Evolutionary conservation across 2,888 invertebrate species (phyloP).

Genomic region (Tanytarsus gracilentus): DNA sequence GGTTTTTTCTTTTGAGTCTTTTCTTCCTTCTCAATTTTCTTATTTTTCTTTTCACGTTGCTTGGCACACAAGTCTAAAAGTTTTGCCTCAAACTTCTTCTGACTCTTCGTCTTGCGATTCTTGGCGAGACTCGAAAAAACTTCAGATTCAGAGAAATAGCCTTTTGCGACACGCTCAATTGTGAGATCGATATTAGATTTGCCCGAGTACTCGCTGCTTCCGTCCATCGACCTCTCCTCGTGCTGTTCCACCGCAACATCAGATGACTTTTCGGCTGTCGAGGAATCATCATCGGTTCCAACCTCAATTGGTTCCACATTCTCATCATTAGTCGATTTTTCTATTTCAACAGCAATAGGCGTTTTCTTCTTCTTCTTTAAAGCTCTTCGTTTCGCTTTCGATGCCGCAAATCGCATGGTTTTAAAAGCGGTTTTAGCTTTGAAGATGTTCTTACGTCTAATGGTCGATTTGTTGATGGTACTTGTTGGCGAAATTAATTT

Average conservation of each 20-base stretch:
- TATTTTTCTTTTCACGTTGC: constrained; percentile 38
- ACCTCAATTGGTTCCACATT: neutral
- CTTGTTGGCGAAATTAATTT: constrained; percentile 7
- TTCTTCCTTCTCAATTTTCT: constrained; percentile 38
- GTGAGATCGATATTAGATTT: constrained; percentile 33
- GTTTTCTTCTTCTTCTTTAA: constrained; percentile 1
- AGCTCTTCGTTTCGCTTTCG: constrained; percentile 15
- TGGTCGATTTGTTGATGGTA: constrained; percentile 4
- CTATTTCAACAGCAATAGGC: neutral
- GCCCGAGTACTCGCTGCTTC: constrained; percentile 25
- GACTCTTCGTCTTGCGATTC: constrained; percentile 39
- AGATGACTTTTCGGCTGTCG: neutral
- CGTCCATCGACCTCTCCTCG: constrained; percentile 24
- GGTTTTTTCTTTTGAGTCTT: constrained; percentile 38
- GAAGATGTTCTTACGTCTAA: constrained; percentile 14
- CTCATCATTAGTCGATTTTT: neutral
- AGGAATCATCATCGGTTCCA: neutral
- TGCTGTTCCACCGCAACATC: neutral
- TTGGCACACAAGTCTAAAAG: constrained; percentile 34
- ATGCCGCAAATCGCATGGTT: constrained; percentile 7
- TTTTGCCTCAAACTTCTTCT: constrained; percentile 37
- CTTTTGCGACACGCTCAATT: constrained; percentile 38
- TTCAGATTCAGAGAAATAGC: constrained; percentile 43
- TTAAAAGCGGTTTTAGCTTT: constrained; percentile 14
- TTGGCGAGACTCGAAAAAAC: constrained; percentile 31